A percentile compares a stretch with the other conserved stretches of the same genome.
Conservation (phyloP, 2,888 invertebrate species). For the Tridacna gigas region DNA sequence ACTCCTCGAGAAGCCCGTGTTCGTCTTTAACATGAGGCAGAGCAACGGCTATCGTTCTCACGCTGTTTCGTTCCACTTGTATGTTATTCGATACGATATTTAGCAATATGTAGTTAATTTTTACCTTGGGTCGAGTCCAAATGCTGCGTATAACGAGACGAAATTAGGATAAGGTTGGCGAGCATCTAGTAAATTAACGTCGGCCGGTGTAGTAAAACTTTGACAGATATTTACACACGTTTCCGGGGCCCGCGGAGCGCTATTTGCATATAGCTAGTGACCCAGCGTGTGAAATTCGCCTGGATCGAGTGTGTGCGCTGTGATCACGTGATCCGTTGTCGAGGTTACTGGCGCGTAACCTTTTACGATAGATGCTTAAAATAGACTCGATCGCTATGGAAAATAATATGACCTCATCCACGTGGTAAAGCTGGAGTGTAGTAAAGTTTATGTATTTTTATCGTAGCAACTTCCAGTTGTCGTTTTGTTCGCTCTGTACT, state of each 20-base stretch:
- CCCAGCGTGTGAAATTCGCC: slow-evolving; percentile 61
- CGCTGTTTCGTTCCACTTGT: too few species aligned
- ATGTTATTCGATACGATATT: neutral
- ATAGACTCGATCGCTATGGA: slow-evolving; percentile 21
- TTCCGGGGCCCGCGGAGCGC: slow-evolving; percentile 13
- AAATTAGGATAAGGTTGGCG: slow-evolving; percentile 5
- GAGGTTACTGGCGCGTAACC: slow-evolving; percentile 64
- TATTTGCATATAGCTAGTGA: slow-evolving; percentile 65
- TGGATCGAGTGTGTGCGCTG: slow-evolving; percentile 22
- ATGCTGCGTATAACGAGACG: neutral
- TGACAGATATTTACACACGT: slow-evolving; percentile 30
- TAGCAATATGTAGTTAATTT: neutral
- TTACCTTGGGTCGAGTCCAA: neutral
- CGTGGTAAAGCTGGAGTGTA: slow-evolving; percentile 15
- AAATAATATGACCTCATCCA: neutral
- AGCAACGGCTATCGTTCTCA: too few species aligned
- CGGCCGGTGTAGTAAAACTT: slow-evolving; percentile 24
- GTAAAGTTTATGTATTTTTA: slow-evolving; percentile 28
- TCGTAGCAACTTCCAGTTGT: slow-evolving; percentile 11
- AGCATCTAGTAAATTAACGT: slow-evolving; percentile 17
- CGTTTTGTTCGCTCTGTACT: slow-evolving; percentile 8
- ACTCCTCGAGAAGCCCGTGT: too few species aligned
- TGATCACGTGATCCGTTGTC: slow-evolving; percentile 64
- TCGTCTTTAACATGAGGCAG: too few species aligned
- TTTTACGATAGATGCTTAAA: slow-evolving; percentile 6